Evolutionary conservation across 53 echinoderm and acorn worm genomes (phyloP).

Genomic region (Holothuria leucospilota): DNA sequence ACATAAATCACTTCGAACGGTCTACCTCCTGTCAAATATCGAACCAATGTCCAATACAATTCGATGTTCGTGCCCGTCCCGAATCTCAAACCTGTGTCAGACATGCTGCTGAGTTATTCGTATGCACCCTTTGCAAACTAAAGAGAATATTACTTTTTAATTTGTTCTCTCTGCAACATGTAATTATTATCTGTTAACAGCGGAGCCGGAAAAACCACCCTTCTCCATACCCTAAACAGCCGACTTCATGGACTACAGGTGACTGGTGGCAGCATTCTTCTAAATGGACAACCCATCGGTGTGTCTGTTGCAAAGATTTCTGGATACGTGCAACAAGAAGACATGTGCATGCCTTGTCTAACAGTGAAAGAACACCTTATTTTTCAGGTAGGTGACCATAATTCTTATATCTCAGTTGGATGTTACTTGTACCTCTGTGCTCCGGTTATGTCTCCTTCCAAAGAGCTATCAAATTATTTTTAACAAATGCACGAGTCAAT

Average conservation of each 20-base stretch:
- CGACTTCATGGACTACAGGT: conserved; percentile 68
- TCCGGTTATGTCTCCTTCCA: too few relatives aligned
- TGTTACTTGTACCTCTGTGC: too few relatives aligned
- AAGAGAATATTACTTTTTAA: too few relatives aligned
- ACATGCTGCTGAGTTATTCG: too few relatives aligned
- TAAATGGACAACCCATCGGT: conserved; percentile 69
- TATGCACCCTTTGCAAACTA: too few relatives aligned
- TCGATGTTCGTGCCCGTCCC: too few relatives aligned
- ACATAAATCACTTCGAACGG: too few relatives aligned
- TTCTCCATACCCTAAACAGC: conserved; percentile 73
- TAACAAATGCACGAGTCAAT: too few relatives aligned
- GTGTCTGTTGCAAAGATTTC: conserved; percentile 68
- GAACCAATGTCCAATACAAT: too few relatives aligned
- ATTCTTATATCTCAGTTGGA: not conserved
- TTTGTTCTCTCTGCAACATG: not conserved
- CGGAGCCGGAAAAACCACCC: conserved; percentile 82
- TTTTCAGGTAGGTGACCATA: conserved; percentile 65
- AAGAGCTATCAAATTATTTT: too few relatives aligned
- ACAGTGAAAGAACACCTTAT: conserved; percentile 79
- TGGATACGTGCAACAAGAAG: conserved; percentile 85
- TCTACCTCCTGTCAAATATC: too few relatives aligned
- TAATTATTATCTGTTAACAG: conserved; percentile 26
- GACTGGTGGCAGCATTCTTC: conserved; percentile 63
- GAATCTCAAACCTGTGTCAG: too few relatives aligned
- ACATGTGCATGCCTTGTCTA: conserved; percentile 72